These are phyloP conservation scores for Furnarius figulus DNA, from an alignment of 2,113 vertebrate genomes.

Conservation along the genomic window DNA sequence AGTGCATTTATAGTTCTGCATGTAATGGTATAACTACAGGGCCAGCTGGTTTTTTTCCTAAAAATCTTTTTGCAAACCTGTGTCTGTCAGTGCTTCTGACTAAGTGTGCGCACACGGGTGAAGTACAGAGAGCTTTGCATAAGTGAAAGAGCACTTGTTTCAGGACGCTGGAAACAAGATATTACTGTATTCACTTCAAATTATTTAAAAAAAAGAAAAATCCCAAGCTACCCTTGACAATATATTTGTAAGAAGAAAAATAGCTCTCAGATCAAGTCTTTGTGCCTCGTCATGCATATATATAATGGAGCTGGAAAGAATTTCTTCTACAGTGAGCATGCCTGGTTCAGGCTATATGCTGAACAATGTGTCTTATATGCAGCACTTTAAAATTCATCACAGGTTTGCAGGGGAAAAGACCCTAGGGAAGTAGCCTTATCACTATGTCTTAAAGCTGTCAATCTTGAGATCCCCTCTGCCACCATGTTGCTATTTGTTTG, in stretches of 20 bases:
- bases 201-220: background rate
- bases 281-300: background rate
- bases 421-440: conserved; percentile 34
- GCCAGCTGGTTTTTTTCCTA: background rate
- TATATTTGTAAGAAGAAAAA: background rate
- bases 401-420: background rate
- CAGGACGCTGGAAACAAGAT: background rate
- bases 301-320: conserved; percentile 6
- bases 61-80: background rate
- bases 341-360: background rate
- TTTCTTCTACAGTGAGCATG: background rate
- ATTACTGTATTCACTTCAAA: background rate
- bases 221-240: background rate
- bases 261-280: background rate
- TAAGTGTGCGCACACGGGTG: accelerated
- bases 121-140: background rate
- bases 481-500: background rate
- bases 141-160: background rate
- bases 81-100: background rate
- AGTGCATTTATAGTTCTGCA: background rate
- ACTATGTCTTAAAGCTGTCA: background rate
- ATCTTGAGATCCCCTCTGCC: background rate
- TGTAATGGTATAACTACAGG: background rate
- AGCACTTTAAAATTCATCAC: conserved; percentile 34
- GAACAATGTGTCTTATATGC: background rate